Evolutionary conservation across 2,888 invertebrate genomes (phyloP).

Genomic region (Dasypolia templi): DNA sequence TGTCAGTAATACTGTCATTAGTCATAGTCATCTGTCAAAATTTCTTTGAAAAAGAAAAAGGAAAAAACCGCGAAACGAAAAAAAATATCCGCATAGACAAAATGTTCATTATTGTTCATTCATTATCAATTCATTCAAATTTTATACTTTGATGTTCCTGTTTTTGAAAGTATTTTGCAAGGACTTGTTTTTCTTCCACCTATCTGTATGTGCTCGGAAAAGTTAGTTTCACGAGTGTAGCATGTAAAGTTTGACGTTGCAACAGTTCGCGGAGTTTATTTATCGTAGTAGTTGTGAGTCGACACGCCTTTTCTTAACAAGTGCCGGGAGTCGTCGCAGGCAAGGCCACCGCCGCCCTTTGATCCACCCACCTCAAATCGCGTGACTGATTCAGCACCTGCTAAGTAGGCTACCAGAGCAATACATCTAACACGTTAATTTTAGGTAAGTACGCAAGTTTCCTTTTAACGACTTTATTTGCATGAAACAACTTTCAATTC

Average conservation of each 20-base stretch:
- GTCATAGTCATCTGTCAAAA: slow-evolving; percentile 22
- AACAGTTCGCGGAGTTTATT: slow-evolving; percentile 72
- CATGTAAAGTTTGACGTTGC: slow-evolving; percentile 69
- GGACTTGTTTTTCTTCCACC: slow-evolving; percentile 23
- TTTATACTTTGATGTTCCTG: not conserved
- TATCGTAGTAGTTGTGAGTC: slow-evolving; percentile 83
- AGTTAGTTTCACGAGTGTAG: slow-evolving; percentile 29
- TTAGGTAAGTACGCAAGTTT: slow-evolving; percentile 61
- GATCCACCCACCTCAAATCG: slow-evolving; percentile 90
- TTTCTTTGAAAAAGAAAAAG: not conserved
- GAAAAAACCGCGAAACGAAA: slow-evolving; percentile 9
- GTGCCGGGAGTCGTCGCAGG: slow-evolving; percentile 89
- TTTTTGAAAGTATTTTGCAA: slow-evolving; percentile 5
- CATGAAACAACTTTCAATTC: slow-evolving; percentile 41
- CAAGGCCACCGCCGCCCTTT: slow-evolving; percentile 90
- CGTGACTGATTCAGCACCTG: slow-evolving; percentile 87
- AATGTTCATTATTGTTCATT: slow-evolving; percentile 39
- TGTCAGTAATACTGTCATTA: slow-evolving; percentile 7
- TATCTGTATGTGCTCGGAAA: slow-evolving; percentile 7
- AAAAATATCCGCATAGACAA: slow-evolving; percentile 50
- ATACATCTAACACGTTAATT: slow-evolving; percentile 66
- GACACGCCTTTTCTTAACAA: slow-evolving; percentile 91
- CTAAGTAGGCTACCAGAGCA: slow-evolving; percentile 71
- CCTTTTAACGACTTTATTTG: slow-evolving; percentile 36
- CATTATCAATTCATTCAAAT: slow-evolving; percentile 7